phyloP scores from a whole-genome alignment of 2,888 invertebrate genomes.

The Magallana nippona region DNA sequence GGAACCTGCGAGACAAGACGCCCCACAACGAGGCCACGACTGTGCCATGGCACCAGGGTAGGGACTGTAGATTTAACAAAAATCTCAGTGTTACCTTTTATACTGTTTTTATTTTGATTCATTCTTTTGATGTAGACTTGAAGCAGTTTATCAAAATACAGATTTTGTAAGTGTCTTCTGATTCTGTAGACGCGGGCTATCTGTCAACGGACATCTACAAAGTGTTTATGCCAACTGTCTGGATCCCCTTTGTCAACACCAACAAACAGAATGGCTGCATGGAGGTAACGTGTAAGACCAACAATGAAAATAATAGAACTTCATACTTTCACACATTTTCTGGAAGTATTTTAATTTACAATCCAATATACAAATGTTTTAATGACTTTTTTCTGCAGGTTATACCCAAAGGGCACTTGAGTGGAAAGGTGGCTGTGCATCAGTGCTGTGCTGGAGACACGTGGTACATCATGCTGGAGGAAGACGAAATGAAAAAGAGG shows the following conservation, averaged over 20 bases:
- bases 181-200: conserved; percentile 46
- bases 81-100: no score
- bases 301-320: no score
- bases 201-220: conserved; percentile 48
- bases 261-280: conserved; percentile 49
- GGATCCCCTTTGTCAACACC: conserved; percentile 51
- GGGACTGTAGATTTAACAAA: no score
- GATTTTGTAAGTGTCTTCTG: neutral
- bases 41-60: conserved; percentile 75
- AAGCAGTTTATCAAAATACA: no score
- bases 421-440: conserved; percentile 55
- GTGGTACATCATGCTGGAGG: conserved; percentile 60
- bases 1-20: conserved; percentile 72
- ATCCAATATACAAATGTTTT: no score
- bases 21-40: conserved; percentile 65
- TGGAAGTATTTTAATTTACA: no score
- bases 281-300: conserved; percentile 40
- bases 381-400: conserved; percentile 34
- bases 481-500: conserved; percentile 59
- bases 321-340: no score
- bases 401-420: conserved; percentile 53
- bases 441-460: conserved; percentile 63
- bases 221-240: conserved; percentile 47
- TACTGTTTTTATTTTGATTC: neutral
- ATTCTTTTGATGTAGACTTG: neutral